phyloP scores from a whole-genome alignment of 2,888 invertebrate genomes.

The Oegoconia quadripuncta region DNA sequence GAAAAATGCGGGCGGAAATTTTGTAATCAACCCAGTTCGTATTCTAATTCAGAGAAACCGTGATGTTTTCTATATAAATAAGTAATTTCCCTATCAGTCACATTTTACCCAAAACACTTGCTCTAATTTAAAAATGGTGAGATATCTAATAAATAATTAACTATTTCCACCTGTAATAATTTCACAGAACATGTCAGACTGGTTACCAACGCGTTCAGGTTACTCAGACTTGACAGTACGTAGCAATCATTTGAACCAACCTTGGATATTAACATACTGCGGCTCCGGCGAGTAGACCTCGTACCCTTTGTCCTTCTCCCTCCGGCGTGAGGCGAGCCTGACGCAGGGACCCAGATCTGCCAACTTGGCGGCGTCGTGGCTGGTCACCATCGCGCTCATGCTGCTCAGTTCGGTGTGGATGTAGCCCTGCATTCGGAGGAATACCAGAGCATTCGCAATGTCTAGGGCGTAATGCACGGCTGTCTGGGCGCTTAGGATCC shows the following conservation, averaged over 20 bases:
- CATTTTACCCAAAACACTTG: neutral
- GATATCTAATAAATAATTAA: neutral
- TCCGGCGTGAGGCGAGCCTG: constrained; percentile 27
- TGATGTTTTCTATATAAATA: too few species aligned
- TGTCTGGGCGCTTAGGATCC: constrained; percentile 59
- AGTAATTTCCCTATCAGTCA: too few species aligned
- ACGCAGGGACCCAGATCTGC: constrained; percentile 61
- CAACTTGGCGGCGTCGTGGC: constrained; percentile 63
- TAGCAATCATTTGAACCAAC: too few species aligned
- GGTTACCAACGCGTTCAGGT: too few species aligned
- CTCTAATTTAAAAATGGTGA: neutral
- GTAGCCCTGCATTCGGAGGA: constrained; percentile 69
- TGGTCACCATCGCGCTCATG: constrained; percentile 58
- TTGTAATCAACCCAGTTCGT: too few species aligned
- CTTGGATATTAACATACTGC: constrained; percentile 67
- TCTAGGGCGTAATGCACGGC: constrained; percentile 64
- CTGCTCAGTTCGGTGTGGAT: constrained; percentile 68
- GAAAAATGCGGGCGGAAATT: too few species aligned
- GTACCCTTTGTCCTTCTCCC: constrained; percentile 33
- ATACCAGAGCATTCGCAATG: constrained; percentile 64
- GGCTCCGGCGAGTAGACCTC: constrained; percentile 58
- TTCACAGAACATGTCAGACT: too few species aligned
- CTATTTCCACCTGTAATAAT: too few species aligned
- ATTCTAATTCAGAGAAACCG: too few species aligned
- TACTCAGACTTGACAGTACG: too few species aligned